Evolutionary conservation across 2,888 invertebrate genomes (phyloP).

Genomic region (Cosmopolites sordidus): DNA sequence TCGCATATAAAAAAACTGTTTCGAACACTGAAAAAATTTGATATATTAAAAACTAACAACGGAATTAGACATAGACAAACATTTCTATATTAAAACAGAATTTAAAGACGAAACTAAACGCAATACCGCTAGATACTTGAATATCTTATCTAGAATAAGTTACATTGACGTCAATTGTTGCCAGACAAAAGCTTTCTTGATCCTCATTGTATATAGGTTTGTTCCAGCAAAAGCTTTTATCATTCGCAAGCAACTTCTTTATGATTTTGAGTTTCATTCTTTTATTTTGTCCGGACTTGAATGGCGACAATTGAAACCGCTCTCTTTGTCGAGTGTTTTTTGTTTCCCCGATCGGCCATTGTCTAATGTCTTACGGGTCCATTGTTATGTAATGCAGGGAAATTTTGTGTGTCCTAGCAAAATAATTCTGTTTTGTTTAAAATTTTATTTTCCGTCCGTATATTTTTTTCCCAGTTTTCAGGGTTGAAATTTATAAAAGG

Average conservation of each 20-base stretch:
- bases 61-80: too few relatives aligned
- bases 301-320: constrained; percentile 47
- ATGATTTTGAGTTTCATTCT: constrained; percentile 43
- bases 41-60: too few relatives aligned
- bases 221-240: constrained; percentile 41
- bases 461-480: neutral
- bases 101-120: too few relatives aligned
- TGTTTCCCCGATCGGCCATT: constrained; percentile 46
- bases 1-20: too few relatives aligned
- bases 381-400: constrained; percentile 44
- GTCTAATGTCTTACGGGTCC: constrained; percentile 45
- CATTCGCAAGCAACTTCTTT: constrained; percentile 43
- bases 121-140: constrained; percentile 1
- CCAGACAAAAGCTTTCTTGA: constrained; percentile 43
- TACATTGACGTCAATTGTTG: constrained; percentile 14
- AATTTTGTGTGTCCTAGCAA: constrained; percentile 35
- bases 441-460: constrained; percentile 14
- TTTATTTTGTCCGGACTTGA: constrained; percentile 44
- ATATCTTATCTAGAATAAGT: constrained; percentile 13
- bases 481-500: too few relatives aligned
- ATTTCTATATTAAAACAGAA: too few relatives aligned
- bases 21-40: too few relatives aligned
- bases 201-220: constrained; percentile 45
- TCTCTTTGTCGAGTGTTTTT: constrained; percentile 45
- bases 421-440: constrained; percentile 34